Base-by-base conservation (phyloP, 2,888 invertebrate species). In the Dicyrtomina minuta region DNA sequence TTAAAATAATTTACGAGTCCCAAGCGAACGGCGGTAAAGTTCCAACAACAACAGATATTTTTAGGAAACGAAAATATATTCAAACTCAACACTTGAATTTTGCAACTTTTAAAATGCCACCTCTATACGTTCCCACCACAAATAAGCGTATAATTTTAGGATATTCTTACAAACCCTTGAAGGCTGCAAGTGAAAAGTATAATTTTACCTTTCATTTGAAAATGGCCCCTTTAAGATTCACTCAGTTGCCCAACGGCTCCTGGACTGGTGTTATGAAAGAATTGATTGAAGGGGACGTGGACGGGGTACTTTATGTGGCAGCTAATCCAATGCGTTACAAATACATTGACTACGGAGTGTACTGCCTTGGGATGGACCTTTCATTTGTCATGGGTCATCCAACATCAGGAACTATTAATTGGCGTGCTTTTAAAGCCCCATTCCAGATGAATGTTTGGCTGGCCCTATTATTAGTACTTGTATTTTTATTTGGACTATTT, bases 181-280 rank as follows among this genome's bases (percentile, higher is more conserved):
- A 10, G 22, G 56, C 12, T 1, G 56, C 56, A 15, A n/a, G 27
- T 8, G 3, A 26, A 12, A 8, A 27, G 15, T 56, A 10, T 15
- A 56, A 56, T 33, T 56, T 56, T 17, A 56, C 56, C 10, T 56
- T 56, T 33, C 27, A 56, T 4, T 56, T 56, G 27, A 22, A 13
- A 2, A n/a, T 56, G 8, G n/a, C n/a, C n/a, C 26, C 27, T 27
- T 33, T 56, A 17, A 56, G 33, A 33, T 56, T 56, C 27, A n/a
- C 33, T 17, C 56, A 56, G 27, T 27, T 12, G 15, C 26, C 26
- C 12, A 56, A 56, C 33, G 56, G 56, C 12, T 22, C 27, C 17
- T 56, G 56, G 56, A 27, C 56, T 10, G 56, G 56, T 26, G n/a
- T 56, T 22, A 56, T 56, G 56, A 33, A 26, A n/a, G 56, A 56